Conservation (phyloP, 1,140 invertebrate genomes). For the Drosophila novamexicana region DNA sequence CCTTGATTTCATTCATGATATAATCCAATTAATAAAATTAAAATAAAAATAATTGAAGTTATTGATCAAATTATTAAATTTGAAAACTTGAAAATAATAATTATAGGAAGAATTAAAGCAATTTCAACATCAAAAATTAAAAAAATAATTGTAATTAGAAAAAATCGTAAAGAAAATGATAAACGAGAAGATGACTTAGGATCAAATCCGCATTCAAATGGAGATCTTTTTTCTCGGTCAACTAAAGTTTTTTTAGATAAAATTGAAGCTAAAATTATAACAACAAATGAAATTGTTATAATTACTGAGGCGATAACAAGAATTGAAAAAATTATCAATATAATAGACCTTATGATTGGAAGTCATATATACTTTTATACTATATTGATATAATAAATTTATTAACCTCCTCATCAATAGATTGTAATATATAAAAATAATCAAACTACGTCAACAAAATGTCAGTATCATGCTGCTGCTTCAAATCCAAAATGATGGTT, state of each 20-base stretch:
- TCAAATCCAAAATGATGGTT: conserved; percentile 89
- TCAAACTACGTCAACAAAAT: too few species aligned
- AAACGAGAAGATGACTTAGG: conserved; percentile 85
- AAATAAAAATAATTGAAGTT: conserved; percentile 85
- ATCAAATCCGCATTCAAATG: conserved; percentile 88
- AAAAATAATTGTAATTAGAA: conserved; percentile 88
- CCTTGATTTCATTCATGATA: conserved; percentile 88
- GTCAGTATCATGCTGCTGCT: conserved; percentile 89
- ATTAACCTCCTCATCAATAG: too few species aligned
- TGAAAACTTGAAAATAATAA: conserved; percentile 62
- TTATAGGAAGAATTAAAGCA: conserved; percentile 58
- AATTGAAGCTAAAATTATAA: too few species aligned
- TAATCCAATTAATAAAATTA: conserved; percentile 86
- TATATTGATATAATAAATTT: conserved; percentile 86
- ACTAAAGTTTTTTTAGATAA: conserved; percentile 86
- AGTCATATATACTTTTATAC: conserved; percentile 88
- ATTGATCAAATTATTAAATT: conserved; percentile 84
- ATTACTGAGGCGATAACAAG: too few species aligned
- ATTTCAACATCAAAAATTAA: conserved; percentile 85
- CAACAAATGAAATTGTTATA: too few species aligned
- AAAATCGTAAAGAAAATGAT: conserved; percentile 87
- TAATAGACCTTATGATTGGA: conserved; percentile 51
- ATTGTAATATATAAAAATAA: too few species aligned
- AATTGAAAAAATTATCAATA: too few species aligned
- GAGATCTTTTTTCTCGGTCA: conserved; percentile 86